These are phyloP conservation scores for Amblyopsis rosae DNA, from an alignment of 2,113 vertebrate genomes.

Conservation along the genomic window DNA sequence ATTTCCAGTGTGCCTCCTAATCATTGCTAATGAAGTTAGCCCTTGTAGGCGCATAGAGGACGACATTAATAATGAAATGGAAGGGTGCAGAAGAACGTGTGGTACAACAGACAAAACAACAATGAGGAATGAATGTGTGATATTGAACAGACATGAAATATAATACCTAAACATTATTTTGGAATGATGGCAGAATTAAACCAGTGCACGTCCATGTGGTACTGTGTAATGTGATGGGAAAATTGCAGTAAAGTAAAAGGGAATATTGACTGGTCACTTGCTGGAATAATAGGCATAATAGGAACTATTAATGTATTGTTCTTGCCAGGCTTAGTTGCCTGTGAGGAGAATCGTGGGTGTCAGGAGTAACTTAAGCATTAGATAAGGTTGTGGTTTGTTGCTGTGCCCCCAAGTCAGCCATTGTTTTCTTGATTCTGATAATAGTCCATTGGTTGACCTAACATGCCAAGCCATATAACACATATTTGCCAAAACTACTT, in stretches of 20 bases:
- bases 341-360: slow-evolving; percentile 23
- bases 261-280: not conserved
- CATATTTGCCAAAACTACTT: no score
- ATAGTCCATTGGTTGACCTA: not conserved
- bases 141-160: no score
- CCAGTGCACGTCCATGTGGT: no score
- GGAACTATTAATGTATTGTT: slow-evolving; percentile 44
- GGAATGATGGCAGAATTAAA: no score
- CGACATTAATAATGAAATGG: slow-evolving; percentile 22
- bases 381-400: slow-evolving; percentile 18
- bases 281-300: slow-evolving; percentile 27
- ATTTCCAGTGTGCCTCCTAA: slow-evolving; percentile 27
- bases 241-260: not conserved
- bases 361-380: slow-evolving; percentile 41
- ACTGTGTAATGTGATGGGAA: no score
- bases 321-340: slow-evolving; percentile 31
- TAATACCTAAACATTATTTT: no score
- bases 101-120: not conserved
- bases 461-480: not conserved
- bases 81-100: not conserved
- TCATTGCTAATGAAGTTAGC: slow-evolving; percentile 36
- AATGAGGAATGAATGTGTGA: not conserved
- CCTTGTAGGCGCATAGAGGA: slow-evolving; percentile 31
- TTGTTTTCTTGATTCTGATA: not conserved
- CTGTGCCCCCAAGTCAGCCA: not conserved